Conservation (phyloP, 2,797 vertebrate genomes). For the Champsocephalus gunnari region DNA sequence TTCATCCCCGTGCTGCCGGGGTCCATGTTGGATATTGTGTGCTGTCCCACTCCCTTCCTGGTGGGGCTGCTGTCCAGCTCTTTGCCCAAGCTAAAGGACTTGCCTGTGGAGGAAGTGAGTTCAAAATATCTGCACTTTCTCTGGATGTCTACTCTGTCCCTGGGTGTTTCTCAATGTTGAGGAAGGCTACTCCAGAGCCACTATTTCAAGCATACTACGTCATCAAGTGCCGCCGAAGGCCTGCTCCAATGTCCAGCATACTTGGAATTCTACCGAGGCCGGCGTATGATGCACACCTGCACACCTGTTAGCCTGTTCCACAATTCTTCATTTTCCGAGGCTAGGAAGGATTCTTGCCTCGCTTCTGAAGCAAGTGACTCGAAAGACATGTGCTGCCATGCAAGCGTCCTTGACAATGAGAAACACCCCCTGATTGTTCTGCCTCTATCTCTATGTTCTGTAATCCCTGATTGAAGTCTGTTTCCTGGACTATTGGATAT, state of each 20-base stretch:
- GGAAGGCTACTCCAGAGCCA: too few relatives aligned
- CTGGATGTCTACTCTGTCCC: background rate
- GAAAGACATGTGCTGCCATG: too few relatives aligned
- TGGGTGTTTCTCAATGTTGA: background rate
- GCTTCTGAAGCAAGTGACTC: too few relatives aligned
- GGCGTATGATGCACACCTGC: too few relatives aligned
- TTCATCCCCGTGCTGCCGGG: conserved; percentile 98
- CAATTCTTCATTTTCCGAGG: too few relatives aligned
- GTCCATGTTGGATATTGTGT: conserved; percentile 98
- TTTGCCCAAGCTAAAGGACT: conserved; percentile 95
- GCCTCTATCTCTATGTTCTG: background rate
- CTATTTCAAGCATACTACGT: too few relatives aligned
- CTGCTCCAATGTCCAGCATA: too few relatives aligned
- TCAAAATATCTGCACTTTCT: background rate
- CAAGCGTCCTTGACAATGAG: too few relatives aligned
- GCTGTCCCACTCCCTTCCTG: conserved; percentile 98
- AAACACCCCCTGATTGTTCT: background rate
- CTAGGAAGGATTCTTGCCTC: too few relatives aligned
- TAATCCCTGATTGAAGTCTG: background rate
- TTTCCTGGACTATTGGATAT: conserved; percentile 14
- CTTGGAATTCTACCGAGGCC: too few relatives aligned
- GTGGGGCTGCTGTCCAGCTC: conserved; percentile 97
- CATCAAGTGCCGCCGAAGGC: too few relatives aligned
- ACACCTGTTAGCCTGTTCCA: too few relatives aligned
- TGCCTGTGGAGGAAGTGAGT: conserved; percentile 97